Percentiles rank a stretch among this genome's conserved stretches.
These are phyloP conservation scores for Notarius lentiginosus DNA, from an alignment of 2,113 vertebrate species.

Conservation along the genomic window DNA sequence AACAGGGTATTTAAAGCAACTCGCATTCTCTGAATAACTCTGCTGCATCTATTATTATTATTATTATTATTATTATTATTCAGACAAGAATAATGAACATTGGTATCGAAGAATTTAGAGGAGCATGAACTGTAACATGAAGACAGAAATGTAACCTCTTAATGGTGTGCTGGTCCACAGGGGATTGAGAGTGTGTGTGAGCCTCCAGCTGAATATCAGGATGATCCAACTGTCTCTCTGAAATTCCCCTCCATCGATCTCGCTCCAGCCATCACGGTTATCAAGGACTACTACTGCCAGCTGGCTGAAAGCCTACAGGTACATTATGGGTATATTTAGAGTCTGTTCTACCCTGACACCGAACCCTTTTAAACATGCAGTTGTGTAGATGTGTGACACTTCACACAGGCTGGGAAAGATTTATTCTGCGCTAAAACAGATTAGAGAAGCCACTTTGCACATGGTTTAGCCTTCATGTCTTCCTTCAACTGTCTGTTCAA, in stretches of 20 bases:
- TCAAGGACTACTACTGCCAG: conserved; percentile 71
- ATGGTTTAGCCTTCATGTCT: not conserved
- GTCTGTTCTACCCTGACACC: conserved; percentile 8
- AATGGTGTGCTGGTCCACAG: conserved; percentile 54
- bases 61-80: conserved; percentile 42
- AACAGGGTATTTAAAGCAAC: conserved; percentile 58
- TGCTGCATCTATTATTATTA: not conserved
- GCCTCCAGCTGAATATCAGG: conserved; percentile 49
- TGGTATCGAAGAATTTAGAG: not conserved
- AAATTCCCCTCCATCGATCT: conserved; percentile 70
- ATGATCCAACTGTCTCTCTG: conserved; percentile 49
- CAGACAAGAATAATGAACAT: conserved; percentile 39
- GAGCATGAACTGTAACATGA: conserved; percentile 43
- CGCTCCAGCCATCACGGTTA: conserved; percentile 58
- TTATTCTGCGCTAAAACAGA: not conserved
- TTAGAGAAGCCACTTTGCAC: not conserved
- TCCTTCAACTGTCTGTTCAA: conserved; percentile 24
- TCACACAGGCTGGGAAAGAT: conserved; percentile 31
- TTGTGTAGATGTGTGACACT: not conserved
- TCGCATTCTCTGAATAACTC: conserved; percentile 46
- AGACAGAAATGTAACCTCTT: conserved; percentile 47
- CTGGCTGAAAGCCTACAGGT: conserved; percentile 72
- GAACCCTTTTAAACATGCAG: conserved; percentile 7
- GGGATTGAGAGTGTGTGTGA: conserved; percentile 57
- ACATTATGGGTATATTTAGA: conserved; percentile 48